Conservation (phyloP, 2,888 invertebrate genomes). For the Anthophora plumipes region DNA sequence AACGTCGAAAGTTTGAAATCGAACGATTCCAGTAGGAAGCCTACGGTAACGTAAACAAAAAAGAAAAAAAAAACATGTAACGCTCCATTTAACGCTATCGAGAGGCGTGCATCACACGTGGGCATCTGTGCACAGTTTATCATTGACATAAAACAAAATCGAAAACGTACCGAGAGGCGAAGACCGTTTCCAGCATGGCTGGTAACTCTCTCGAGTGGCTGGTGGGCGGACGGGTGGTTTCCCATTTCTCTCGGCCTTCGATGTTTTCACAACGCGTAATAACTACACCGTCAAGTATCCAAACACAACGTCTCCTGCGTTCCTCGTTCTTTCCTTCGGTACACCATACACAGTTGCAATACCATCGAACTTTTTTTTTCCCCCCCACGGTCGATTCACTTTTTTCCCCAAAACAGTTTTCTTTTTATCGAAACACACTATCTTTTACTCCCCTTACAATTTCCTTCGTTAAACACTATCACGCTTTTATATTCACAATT, state of each 20-base stretch:
- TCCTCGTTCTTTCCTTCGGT: conserved; percentile 56
- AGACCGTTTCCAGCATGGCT: conserved; percentile 82
- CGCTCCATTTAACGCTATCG: conserved; percentile 36
- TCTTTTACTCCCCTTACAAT: background rate
- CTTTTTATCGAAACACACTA: too few relatives aligned
- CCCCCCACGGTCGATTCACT: background rate
- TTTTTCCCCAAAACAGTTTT: background rate
- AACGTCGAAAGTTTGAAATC: conserved; percentile 8
- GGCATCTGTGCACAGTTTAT: conserved; percentile 59
- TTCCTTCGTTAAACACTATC: background rate
- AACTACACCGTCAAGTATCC: conserved; percentile 68
- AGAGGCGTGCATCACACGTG: conserved; percentile 52
- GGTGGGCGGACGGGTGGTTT: conserved; percentile 93
- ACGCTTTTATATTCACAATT: background rate
- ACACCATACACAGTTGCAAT: conserved; percentile 61
- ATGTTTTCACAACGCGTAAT: conserved; percentile 78
- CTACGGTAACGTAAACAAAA: conserved; percentile 6
- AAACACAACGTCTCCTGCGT: conserved; percentile 60
- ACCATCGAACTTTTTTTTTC: conserved; percentile 38
- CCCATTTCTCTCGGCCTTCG: conserved; percentile 87
- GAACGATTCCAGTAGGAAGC: background rate
- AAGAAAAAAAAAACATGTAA: too few relatives aligned
- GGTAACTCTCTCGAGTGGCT: conserved; percentile 90
- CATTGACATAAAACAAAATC: conserved; percentile 62
- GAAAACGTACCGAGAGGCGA: conserved; percentile 82